Percentiles rank a stretch among this genome's conserved stretches.
phyloP scores from a whole-genome alignment of 2,113 vertebrate genomes.

The Halcyon senegalensis region DNA sequence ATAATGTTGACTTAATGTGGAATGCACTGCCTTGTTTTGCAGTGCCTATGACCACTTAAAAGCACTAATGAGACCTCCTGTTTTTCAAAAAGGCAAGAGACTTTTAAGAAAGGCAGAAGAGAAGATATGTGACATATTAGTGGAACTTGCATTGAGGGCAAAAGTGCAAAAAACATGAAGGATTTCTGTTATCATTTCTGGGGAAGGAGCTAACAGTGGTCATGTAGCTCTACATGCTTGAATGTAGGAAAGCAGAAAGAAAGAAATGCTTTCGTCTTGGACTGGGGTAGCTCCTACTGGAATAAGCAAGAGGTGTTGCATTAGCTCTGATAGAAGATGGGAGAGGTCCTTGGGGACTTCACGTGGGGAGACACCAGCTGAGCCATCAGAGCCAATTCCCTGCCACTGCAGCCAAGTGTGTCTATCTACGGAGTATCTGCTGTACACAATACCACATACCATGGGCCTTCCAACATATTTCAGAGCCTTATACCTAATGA shows the following conservation, averaged over 20 bases:
- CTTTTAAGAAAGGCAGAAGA: neutral
- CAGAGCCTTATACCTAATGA: neutral
- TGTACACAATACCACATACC: neutral
- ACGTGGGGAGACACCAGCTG: neutral
- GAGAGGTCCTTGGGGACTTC: neutral
- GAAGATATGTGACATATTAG: neutral
- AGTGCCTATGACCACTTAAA: neutral
- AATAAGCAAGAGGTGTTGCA: neutral
- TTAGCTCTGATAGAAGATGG: neutral
- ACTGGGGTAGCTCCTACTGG: neutral
- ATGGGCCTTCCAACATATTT: rapidly evolving
- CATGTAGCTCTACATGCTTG: neutral
- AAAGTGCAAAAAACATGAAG: neutral
- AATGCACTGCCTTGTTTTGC: neutral
- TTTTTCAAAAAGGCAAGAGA: neutral
- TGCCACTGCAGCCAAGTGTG: neutral
- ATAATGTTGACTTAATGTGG: neutral
- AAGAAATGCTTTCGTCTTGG: neutral
- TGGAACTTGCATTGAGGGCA: neutral
- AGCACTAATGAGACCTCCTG: neutral
- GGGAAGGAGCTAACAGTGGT: neutral
- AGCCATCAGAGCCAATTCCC: neutral
- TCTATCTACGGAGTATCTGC: neutral
- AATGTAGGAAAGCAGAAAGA: neutral
- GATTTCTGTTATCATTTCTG: neutral